Percentiles rank a stretch among this genome's conserved stretches.
phyloP scores from a whole-genome alignment of 1,140 invertebrate species.

The Sycobia sp. region DNA sequence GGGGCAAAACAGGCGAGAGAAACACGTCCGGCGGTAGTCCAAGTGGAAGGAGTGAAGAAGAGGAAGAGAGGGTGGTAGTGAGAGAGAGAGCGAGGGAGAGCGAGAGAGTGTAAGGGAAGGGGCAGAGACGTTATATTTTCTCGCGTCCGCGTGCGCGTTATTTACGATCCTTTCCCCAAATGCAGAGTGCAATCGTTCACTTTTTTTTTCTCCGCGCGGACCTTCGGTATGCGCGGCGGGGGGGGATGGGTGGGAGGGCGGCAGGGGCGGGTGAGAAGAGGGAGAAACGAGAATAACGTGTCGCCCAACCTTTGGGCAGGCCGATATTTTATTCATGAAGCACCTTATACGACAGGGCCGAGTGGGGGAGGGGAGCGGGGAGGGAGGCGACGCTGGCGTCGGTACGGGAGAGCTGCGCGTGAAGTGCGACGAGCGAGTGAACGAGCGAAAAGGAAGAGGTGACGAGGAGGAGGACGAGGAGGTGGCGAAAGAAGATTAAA shows the following conservation, averaged over 20 bases:
- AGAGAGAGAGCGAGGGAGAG: too few relatives aligned
- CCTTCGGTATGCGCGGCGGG: slow-evolving; percentile 40
- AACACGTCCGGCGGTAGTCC: slow-evolving; percentile 13
- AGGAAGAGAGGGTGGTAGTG: too few relatives aligned
- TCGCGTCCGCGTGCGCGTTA: slow-evolving; percentile 36
- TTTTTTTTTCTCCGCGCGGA: slow-evolving; percentile 48
- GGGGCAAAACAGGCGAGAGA: slow-evolving; percentile 9
- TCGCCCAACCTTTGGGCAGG: slow-evolving; percentile 56
- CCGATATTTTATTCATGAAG: slow-evolving; percentile 62
- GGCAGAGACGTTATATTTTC: slow-evolving; percentile 35
- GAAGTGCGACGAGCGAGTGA: background rate
- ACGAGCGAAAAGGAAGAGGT: background rate
- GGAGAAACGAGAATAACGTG: slow-evolving; percentile 53
- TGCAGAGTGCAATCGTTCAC: slow-evolving; percentile 50
- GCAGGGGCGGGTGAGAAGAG: too few relatives aligned
- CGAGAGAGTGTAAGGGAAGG: too few relatives aligned
- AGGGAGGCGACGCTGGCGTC: too few relatives aligned
- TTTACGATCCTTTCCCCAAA: slow-evolving; percentile 52
- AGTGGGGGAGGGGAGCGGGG: background rate
- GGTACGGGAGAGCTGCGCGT: background rate
- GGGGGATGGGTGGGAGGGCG: too few relatives aligned
- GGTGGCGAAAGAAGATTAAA: too few relatives aligned
- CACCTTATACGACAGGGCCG: slow-evolving; percentile 50
- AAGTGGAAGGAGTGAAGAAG: slow-evolving; percentile 1
- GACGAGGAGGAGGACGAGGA: background rate